Percentiles rank a stretch among this genome's conserved stretches.
These are phyloP conservation scores for Actinemys pallida DNA, from an alignment of 2,113 vertebrate species.

Conservation along the genomic window DNA sequence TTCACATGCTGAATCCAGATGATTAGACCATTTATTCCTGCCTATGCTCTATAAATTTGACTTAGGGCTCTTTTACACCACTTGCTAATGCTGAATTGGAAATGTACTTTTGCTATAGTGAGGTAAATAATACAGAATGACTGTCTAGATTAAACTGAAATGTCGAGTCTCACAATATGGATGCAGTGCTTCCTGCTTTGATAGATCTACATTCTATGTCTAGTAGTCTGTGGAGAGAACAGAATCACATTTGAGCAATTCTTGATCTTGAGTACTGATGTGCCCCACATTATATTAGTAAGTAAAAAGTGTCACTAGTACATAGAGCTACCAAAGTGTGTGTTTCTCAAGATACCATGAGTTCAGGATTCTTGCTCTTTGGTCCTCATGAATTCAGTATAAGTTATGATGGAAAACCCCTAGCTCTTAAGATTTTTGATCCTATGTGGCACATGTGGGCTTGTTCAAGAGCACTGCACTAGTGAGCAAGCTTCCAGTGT, in stretches of 20 bases:
- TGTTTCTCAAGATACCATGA: neutral
- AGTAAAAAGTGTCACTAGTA: conserved; percentile 21
- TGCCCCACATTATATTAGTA: neutral
- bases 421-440: neutral
- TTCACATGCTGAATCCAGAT: neutral
- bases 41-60: neutral
- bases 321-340: conserved; percentile 6
- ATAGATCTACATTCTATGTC: neutral
- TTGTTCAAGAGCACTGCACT: conserved; percentile 26
- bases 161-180: neutral
- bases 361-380: conserved; percentile 38
- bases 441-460: neutral
- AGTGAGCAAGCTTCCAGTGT: neutral
- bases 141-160: neutral
- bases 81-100: neutral
- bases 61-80: neutral
- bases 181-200: neutral
- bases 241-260: neutral
- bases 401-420: conserved; percentile 9
- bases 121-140: neutral
- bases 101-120: neutral
- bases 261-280: conserved; percentile 2
- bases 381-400: neutral
- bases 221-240: neutral
- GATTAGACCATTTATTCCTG: neutral